phyloP scores from a whole-genome alignment of 2,888 invertebrate genomes.

The Drosophila algonquin region DNA sequence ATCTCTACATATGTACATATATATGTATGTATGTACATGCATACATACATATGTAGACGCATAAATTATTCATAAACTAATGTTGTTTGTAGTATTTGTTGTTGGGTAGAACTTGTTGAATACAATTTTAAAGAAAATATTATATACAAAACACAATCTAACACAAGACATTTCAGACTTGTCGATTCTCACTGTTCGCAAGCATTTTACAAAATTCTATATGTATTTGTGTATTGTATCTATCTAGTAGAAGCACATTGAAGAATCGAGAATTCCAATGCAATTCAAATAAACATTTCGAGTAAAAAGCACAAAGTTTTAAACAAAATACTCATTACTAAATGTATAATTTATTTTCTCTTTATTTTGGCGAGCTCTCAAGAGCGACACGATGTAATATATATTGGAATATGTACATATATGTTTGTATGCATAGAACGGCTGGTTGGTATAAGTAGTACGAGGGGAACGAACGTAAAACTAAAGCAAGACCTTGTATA shows the following conservation, averaged over 20 bases:
- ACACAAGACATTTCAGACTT: neutral
- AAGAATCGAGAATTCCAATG: constrained; percentile 30
- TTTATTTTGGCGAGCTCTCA: constrained; percentile 29
- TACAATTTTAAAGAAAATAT: constrained; percentile 4
- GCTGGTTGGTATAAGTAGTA: constrained; percentile 34
- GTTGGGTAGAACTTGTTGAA: constrained; percentile 30
- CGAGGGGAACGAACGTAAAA: constrained; percentile 15
- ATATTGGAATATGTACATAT: constrained; percentile 10
- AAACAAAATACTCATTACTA: constrained; percentile 31
- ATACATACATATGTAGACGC: constrained; percentile 1
- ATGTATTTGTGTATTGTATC: constrained; percentile 17
- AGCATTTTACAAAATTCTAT: constrained; percentile 15
- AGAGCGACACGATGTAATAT: constrained; percentile 22
- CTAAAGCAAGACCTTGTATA: constrained; percentile 31
- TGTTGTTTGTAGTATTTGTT: constrained; percentile 13
- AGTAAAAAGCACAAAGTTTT: constrained; percentile 38
- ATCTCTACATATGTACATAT: constrained; percentile 4
- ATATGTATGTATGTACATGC: constrained; percentile 4
- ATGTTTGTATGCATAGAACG: constrained; percentile 6
- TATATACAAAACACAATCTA: neutral
- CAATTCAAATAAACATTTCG: constrained; percentile 34
- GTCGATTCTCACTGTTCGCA: constrained; percentile 11
- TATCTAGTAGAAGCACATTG: constrained; percentile 8
- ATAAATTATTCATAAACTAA: neutral
- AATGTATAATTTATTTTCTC: constrained; percentile 10